Base-by-base conservation (phyloP, 2,113 vertebrate species). In the Neolamprologus modestus region DNA sequence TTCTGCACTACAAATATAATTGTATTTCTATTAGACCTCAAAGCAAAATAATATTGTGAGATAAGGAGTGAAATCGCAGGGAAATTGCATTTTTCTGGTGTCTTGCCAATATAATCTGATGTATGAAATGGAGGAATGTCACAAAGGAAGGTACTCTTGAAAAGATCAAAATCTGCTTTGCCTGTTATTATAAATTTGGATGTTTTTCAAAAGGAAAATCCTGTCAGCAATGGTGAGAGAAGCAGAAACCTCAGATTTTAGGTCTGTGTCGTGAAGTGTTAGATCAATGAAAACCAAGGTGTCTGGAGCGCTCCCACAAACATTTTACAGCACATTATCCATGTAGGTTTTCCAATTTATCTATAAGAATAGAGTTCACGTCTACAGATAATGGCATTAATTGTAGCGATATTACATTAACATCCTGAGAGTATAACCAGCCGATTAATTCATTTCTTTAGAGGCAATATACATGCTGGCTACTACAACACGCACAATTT, bases 121-220 rank as follows among this genome's bases (percentile, higher is more conserved):
- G 82, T 42, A 87, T 81, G 71, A 47, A 9, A 66, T 53, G 2
- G 79, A 76, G 9, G 40, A 82, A 84, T 68, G 17, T 81, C 54
- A 88, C n/a, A 1, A 40, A 13, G 26, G 33, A 31, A 80, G 63
- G 81, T 11, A 28, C n/a, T 33, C 31, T 28, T 82, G 26, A 82
- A 71, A 71, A 83, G 80, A 86, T 82, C 37, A 83, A 83, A 85
- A 73, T 5, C 66, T 14, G 24, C 79, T 84, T 88, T 31, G 11
- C 66, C 50, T 12, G 4, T 68, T 5, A 84, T 71, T 78, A 47
- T 52, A 79, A 83, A 84, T 84, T 21, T 78, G 73, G 73, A 33
- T 68, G 33, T 33, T 78, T 52, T 84, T 84, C 71, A 16, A 84
- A 84, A 33, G n/a, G n/a, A 66, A 85, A 87, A 47, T 3, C 28